Base-by-base conservation (phyloP, 2,888 invertebrate genomes). In the Tineola bisselliella region DNA sequence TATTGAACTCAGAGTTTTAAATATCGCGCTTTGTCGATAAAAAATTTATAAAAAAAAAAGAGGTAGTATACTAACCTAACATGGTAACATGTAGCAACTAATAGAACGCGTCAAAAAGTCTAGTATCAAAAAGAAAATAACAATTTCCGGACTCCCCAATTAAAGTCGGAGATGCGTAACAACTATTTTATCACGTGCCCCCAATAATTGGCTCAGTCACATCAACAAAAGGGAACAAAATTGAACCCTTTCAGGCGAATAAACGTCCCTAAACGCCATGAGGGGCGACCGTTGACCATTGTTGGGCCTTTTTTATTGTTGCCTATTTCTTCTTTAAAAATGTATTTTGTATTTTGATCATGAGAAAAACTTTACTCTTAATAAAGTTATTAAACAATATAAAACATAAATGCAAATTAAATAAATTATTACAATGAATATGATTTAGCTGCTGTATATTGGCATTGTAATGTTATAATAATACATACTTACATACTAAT, bases 161-260 rank as follows among this genome's bases (percentile, higher is more conserved):
- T 25, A 59, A 59, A 43, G 3, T 15, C 59, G 15, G 2, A 18
- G 59, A 83, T 78, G 79, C 74, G 70, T 67, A 75, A 72, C 76
- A 69, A 75, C 79, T 79, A 84, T 84, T 84, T 79, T 83, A 83
- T 82, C 80, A 76, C 71, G 76, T 78, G 79, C 44, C 60, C 31
- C 31, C 60, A 43, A 25, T 60, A 60, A 60, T 60, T 60, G 60
- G 60, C 58, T 58, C 31, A 33, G 30, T 12, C 19, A 48, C 48
- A 25, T 19, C 33, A 19, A 58, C 58, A 58, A 31, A 58, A 58
- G 33, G 58, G 33, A 2, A 17, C 31, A 58, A 33, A 54, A 54
- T 54, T 18, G 54, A 54, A 58, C 58, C 58, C 58, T 58, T 58
- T 58, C 58, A 33, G 13, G 33, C 31, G 33, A 58, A 31, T 33